phyloP scores from a whole-genome alignment of 2,797 vertebrate species.

The Momotus momota region DNA sequence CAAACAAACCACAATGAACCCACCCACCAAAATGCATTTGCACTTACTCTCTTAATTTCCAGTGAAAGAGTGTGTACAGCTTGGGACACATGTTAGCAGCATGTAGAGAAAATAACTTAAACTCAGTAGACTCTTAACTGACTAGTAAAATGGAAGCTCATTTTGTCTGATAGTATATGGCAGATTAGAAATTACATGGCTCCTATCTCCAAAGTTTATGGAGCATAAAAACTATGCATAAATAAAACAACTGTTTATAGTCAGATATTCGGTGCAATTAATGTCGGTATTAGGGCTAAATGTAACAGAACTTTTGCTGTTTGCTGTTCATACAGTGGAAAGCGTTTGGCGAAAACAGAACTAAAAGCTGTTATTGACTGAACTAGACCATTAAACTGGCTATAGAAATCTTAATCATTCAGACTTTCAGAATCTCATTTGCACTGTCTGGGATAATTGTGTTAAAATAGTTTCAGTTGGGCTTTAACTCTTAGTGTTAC shows the following conservation, averaged over 20 bases:
- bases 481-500: background rate
- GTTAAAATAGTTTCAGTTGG: background rate
- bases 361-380: background rate
- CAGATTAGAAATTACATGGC: background rate
- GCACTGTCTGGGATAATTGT: background rate
- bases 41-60: background rate
- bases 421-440: background rate
- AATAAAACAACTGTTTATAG: background rate
- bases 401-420: background rate
- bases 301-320: background rate
- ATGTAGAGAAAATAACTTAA: background rate
- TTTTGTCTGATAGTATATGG: background rate
- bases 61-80: background rate
- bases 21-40: background rate
- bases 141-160: background rate
- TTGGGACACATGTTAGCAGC: background rate
- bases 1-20: background rate
- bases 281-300: background rate
- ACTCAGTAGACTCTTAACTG: background rate
- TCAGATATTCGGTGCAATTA: background rate
- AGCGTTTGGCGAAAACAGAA: background rate
- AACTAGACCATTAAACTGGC: background rate
- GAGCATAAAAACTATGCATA: background rate
- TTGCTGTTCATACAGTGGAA: background rate
- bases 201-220: background rate